These are phyloP conservation scores for Drosophila pseudotakahashii DNA, from an alignment of 2,888 invertebrate species.

Conservation along the genomic window DNA sequence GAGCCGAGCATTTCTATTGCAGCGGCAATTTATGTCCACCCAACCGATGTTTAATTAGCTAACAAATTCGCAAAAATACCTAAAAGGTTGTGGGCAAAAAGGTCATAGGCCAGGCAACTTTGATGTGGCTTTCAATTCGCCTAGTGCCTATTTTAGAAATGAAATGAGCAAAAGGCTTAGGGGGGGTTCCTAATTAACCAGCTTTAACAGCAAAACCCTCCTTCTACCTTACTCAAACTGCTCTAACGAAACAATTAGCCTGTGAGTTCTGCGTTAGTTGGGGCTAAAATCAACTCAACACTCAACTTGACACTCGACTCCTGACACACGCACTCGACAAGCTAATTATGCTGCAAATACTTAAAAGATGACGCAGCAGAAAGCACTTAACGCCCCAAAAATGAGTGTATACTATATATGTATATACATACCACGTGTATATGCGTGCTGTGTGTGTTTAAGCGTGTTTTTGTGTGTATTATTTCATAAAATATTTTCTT, in stretches of 20 bases:
- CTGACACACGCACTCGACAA: slow-evolving; percentile 69
- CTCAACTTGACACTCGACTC: slow-evolving; percentile 48
- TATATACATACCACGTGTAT: slow-evolving; percentile 1
- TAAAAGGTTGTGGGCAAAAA: slow-evolving; percentile 25
- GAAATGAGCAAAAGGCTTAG: slow-evolving; percentile 25
- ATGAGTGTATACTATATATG: slow-evolving; percentile 28
- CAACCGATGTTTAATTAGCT: slow-evolving; percentile 68
- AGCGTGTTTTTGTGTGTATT: slow-evolving; percentile 47
- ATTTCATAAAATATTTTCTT: slow-evolving; percentile 80
- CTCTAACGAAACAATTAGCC: slow-evolving; percentile 42
- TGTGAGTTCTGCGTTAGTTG: slow-evolving; percentile 19
- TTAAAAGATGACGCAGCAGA: slow-evolving; percentile 71
- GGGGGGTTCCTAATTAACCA: slow-evolving; percentile 62
- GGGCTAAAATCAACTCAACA: slow-evolving; percentile 21
- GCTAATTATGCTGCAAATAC: slow-evolving; percentile 78
- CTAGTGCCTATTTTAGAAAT: slow-evolving; percentile 24
- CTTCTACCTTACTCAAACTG: slow-evolving; percentile 47
- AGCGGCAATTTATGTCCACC: slow-evolving; percentile 50
- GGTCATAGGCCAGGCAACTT: slow-evolving; percentile 39
- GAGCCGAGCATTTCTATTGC: slow-evolving; percentile 66
- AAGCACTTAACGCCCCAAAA: slow-evolving; percentile 72
- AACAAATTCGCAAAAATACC: slow-evolving; percentile 30
- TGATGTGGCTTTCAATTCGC: slow-evolving; percentile 67
- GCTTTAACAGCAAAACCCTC: slow-evolving; percentile 49
- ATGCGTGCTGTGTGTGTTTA: slow-evolving; percentile 29